Conservation (phyloP, 92 coral and sea anemone species). For the Siderastrea radians region DNA sequence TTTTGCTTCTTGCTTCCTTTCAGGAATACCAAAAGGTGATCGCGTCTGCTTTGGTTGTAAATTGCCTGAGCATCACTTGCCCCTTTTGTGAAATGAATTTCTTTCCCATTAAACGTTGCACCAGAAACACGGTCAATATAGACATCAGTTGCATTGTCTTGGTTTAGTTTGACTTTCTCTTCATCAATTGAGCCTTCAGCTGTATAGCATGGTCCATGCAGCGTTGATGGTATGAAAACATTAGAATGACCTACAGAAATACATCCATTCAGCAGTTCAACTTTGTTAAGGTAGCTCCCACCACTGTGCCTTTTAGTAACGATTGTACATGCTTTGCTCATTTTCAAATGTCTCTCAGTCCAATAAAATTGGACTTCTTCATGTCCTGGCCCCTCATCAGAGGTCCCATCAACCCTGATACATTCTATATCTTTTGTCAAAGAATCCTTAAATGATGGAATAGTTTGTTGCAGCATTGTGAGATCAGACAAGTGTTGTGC, state of each 20-base stretch:
- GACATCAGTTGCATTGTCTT: slow-evolving; percentile 69
- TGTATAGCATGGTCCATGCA: slow-evolving; percentile 51
- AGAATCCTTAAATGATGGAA: slow-evolving; percentile 53
- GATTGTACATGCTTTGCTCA: slow-evolving; percentile 4
- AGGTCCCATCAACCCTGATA: slow-evolving; percentile 72
- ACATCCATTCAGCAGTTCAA: slow-evolving; percentile 66
- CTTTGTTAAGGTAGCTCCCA: slow-evolving; percentile 70
- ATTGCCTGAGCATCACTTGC: slow-evolving; percentile 59
- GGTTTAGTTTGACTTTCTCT: slow-evolving; percentile 46
- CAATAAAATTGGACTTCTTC: slow-evolving; percentile 69
- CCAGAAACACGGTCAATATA: slow-evolving; percentile 65
- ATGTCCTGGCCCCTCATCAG: slow-evolving; percentile 61
- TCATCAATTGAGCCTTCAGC: slow-evolving; percentile 14
- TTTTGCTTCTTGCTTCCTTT: slow-evolving; percentile 62
- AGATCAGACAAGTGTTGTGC: slow-evolving; percentile 72
- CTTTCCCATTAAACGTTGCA: slow-evolving; percentile 57
- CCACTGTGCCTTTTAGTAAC: slow-evolving; percentile 74
- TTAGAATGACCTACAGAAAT: slow-evolving; percentile 68
- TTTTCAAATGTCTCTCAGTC: slow-evolving; percentile 62
- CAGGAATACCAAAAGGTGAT: slow-evolving; percentile 50
- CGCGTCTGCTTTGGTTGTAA: slow-evolving; percentile 62
- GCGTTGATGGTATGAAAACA: slow-evolving; percentile 66
- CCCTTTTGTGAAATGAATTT: slow-evolving; percentile 68
- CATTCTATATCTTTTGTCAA: slow-evolving; percentile 53
- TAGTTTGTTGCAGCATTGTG: slow-evolving; percentile 56